phyloP scores from a whole-genome alignment of 2,113 vertebrate genomes.

The Podilymbus podiceps region DNA sequence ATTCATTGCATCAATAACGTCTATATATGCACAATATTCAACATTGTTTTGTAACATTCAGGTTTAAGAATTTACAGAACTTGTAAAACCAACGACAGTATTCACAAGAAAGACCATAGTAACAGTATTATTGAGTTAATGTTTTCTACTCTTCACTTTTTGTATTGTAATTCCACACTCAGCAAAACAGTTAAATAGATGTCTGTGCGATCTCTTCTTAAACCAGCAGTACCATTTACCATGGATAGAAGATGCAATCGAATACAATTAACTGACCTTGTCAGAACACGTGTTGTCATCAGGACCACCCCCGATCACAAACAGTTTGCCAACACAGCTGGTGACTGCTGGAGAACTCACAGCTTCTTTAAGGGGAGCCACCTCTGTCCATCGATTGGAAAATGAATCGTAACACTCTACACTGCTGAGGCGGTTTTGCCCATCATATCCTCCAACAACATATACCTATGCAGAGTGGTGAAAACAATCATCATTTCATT shows the following conservation, averaged over 20 bases:
- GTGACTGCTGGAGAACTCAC: slow-evolving; percentile 94
- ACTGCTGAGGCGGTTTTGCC: slow-evolving; percentile 93
- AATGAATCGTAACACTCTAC: slow-evolving; percentile 97
- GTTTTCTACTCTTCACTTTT: background rate
- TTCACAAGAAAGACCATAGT: background rate
- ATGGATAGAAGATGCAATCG: background rate
- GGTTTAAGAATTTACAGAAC: background rate
- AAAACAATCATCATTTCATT: background rate
- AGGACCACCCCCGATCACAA: slow-evolving; percentile 93
- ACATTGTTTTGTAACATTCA: background rate
- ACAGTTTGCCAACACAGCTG: slow-evolving; percentile 91
- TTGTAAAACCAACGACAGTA: background rate
- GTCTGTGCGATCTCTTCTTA: background rate
- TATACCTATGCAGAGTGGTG: slow-evolving; percentile 81
- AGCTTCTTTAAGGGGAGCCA: slow-evolving; percentile 93
- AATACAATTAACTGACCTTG: slow-evolving; percentile 78
- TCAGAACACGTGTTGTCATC: slow-evolving; percentile 97
- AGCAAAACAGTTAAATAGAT: background rate
- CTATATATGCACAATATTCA: no score
- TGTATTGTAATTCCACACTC: background rate
- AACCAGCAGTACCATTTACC: background rate
- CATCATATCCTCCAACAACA: slow-evolving; percentile 94
- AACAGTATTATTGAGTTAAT: background rate
- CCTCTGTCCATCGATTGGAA: slow-evolving; percentile 97
- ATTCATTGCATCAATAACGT: background rate